These are phyloP conservation scores for Sturmia bella DNA, from an alignment of 2,888 invertebrate species.

Conservation along the genomic window DNA sequence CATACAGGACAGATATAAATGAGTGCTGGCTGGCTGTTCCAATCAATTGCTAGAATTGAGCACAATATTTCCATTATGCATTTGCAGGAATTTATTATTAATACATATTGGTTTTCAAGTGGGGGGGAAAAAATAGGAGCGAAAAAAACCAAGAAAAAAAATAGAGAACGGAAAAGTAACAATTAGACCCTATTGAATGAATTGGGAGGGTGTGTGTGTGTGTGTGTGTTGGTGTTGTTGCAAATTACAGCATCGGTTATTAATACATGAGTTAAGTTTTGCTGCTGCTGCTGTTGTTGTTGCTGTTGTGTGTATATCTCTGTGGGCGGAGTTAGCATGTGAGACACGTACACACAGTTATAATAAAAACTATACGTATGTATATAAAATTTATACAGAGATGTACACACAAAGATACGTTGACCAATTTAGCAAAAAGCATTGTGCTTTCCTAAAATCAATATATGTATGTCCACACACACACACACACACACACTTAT, in stretches of 20 bases:
- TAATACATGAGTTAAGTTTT: slow-evolving; percentile 26
- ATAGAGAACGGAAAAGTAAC: slow-evolving; percentile 41
- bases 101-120: slow-evolving; percentile 37
- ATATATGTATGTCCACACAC: slow-evolving; percentile 58
- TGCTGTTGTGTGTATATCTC: slow-evolving; percentile 8
- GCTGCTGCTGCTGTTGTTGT: slow-evolving; percentile 6
- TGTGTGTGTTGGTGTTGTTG: slow-evolving; percentile 36
- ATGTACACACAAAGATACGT: slow-evolving; percentile 62
- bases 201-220: slow-evolving; percentile 34
- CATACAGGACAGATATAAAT: too few relatives aligned
- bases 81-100: slow-evolving; percentile 15
- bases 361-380: slow-evolving; percentile 30
- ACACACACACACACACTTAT: slow-evolving; percentile 18
- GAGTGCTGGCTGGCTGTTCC: too few relatives aligned
- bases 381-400: slow-evolving; percentile 18
- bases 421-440: slow-evolving; percentile 70
- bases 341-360: slow-evolving; percentile 56
- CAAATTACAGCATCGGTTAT: slow-evolving; percentile 44
- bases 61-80: background rate
- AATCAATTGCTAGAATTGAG: too few relatives aligned
- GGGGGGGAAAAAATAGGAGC: slow-evolving; percentile 22
- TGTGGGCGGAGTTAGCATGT: slow-evolving; percentile 66
- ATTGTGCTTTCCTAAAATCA: slow-evolving; percentile 69
- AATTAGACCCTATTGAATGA: slow-evolving; percentile 63
- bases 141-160: too few relatives aligned